Base-by-base conservation (phyloP, 2,113 vertebrate species). In the Lophotis ruficrista region DNA sequence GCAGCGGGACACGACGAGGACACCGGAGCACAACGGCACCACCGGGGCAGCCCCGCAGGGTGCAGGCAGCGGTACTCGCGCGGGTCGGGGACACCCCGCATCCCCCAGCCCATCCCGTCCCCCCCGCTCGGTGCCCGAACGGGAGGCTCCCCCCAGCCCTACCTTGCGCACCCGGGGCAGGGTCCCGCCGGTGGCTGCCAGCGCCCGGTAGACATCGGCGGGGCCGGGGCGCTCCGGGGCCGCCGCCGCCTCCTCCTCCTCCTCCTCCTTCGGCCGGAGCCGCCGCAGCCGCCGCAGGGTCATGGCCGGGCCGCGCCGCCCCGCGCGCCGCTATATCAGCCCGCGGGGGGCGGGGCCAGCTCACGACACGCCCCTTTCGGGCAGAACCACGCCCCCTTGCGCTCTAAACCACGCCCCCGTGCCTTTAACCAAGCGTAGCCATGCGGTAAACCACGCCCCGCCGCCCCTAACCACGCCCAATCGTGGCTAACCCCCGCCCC, bases 171-270 rank as follows among this genome's bases (percentile, higher is more conserved):
- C 75, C 5, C 99, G 98, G 68, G 99, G 99, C 95, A 99, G 97
- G 15, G 99, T 99, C 31, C 99, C 99, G 14, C 99, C 99, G 18
- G 99, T 99, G 61, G 99, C 99, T 20, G 99, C 99, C 94, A 99
- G 96, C 6, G 98, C 99, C 89, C 97, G 98, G 95, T 79, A 91
- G 3, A 85, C 51, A 21, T 72, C 93, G 76, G 95, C 66, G 45
- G 95, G 79, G 5, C 88, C 80, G 17, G 95, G 85, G 33, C 90
- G 71, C 38, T 85, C 97, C 79, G 92, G 92, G 7, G 92, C 47
- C 18, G 85, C 86, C 31, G 82, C 88, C 37, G 51, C 37, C 23
- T 47, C 66, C 28, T 92, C 95, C 83, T 97, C 97, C 76, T 97
- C 12, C 12, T 47, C 47, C 47, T 47, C 47, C 47, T 97, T 97